Evolutionary conservation across 2,113 vertebrate species (phyloP), one percentile per base, ranked within the genome.

Genomic region (Tautogolabrus adspersus): DNA sequence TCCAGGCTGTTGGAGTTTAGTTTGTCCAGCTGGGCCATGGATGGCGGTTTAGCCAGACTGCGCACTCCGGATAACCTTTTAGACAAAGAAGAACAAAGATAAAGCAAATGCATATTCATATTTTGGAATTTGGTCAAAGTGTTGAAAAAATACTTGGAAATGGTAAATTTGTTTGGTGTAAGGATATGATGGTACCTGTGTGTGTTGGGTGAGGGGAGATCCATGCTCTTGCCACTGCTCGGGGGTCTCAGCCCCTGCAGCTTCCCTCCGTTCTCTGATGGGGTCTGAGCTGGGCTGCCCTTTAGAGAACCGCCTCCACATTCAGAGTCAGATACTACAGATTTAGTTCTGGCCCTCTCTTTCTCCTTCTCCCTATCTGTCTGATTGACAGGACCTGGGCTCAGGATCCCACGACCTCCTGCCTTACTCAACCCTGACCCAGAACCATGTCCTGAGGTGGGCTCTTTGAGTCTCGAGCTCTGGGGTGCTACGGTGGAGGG

Each of bases 341-440:
- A 96, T 86, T 98, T 98, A 70, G 97, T 97, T 86, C 97, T 98
- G 82, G 97, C 97, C 84, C 97, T 96, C 84, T 99, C 97, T 82
- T 98, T 98, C 87, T 99, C 97, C 1, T 95, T 95, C 81, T 95
- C 94, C 49, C 97, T 92, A 76, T 99, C 97, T 0, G 97, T 99
- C 91, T 98, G 97, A 89, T 99, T 99, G 80, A 98, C 97, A 0
- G 97, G 96, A 19, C 94, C 88, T 0, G 96, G 94, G 0, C 94
- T 81, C 3, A 89, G 89, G 77, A 93, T 92, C 19, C 91, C 88
- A 21, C 91, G 88, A 7, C 88, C 65, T 18, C 66, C 89, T 19
- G 76, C 6, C 91, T 0, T 96, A 89, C 0, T 93, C 66, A 64
- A 82, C 54, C 7, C 96, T 87, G 34, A 90, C 91, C 55, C 88